Conservation (phyloP, 2,888 invertebrate genomes). For the Acrobeloides nanus region DNA sequence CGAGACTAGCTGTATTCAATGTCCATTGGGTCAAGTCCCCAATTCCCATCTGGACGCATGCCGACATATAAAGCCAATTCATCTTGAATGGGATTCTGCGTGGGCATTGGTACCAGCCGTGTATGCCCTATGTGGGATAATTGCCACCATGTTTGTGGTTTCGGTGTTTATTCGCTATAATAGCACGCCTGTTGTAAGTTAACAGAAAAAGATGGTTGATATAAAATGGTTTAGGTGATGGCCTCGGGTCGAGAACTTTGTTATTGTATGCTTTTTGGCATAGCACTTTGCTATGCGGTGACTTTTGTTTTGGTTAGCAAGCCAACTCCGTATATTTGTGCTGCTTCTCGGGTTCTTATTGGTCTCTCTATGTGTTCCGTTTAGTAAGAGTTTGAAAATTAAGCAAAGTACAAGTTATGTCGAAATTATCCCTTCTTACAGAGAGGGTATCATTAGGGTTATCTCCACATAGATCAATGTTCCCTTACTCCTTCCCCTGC, state of each 20-base stretch:
- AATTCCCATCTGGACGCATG: constrained; percentile 63
- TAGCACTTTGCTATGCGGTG: constrained; percentile 66
- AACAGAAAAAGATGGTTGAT: too few relatives aligned
- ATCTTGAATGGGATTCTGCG: constrained; percentile 60
- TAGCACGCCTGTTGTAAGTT: constrained; percentile 62
- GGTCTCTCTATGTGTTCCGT: constrained; percentile 69
- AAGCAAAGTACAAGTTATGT: too few relatives aligned
- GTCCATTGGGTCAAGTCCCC: constrained; percentile 65
- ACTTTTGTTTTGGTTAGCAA: constrained; percentile 67
- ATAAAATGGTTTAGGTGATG: constrained; percentile 60
- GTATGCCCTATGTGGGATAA: constrained; percentile 63
- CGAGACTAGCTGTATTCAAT: constrained; percentile 63
- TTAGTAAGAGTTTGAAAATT: too few relatives aligned
- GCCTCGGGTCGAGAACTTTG: constrained; percentile 72
- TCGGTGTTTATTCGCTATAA: constrained; percentile 64
- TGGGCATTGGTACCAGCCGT: constrained; percentile 66
- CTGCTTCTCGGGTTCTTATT: constrained; percentile 63
- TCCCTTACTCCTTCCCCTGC: too few relatives aligned
- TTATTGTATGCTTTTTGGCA: constrained; percentile 66
- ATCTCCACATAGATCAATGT: too few relatives aligned
- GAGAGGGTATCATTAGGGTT: too few relatives aligned
- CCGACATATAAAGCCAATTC: constrained; percentile 60
- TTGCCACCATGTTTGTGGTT: constrained; percentile 62
- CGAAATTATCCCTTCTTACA: too few relatives aligned
- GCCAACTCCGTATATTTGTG: constrained; percentile 65